Conservation (phyloP, 2,113 vertebrate genomes). For the Lasiurus borealis region DNA sequence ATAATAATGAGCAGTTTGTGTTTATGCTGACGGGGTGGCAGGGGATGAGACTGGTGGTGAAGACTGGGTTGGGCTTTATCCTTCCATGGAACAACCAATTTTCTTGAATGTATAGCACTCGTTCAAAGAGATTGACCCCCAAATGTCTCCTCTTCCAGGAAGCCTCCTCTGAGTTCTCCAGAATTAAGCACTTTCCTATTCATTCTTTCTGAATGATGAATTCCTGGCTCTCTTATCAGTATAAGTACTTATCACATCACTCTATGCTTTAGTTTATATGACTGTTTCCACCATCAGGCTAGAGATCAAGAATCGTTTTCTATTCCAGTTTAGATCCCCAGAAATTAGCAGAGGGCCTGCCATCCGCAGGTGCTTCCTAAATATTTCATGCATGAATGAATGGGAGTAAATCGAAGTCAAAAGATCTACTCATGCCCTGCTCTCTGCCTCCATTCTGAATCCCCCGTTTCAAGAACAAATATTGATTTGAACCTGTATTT, state of each 20-base stretch:
- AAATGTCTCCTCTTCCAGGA: not conserved
- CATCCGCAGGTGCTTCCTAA: not conserved
- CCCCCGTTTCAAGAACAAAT: conserved; percentile 3
- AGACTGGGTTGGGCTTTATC: not conserved
- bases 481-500: not conserved
- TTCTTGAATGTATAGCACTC: not conserved
- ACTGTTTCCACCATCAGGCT: not conserved
- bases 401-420: not conserved
- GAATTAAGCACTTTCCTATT: not conserved
- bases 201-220: not conserved
- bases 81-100: not conserved
- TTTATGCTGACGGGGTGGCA: not conserved
- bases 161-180: not conserved
- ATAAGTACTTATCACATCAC: not conserved
- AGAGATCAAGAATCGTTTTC: not conserved
- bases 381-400: conserved; percentile 26
- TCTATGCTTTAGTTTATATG: not conserved
- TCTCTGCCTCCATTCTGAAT: conserved; percentile 23
- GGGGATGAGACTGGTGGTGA: not conserved
- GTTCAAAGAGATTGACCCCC: not conserved
- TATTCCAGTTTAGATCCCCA: not conserved
- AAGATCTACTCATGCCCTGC: not conserved
- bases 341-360: conserved; percentile 8
- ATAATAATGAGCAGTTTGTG: not conserved
- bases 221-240: not conserved